phyloP scores from a whole-genome alignment of 2,113 vertebrate genomes.

The Etia nguti region DNA sequence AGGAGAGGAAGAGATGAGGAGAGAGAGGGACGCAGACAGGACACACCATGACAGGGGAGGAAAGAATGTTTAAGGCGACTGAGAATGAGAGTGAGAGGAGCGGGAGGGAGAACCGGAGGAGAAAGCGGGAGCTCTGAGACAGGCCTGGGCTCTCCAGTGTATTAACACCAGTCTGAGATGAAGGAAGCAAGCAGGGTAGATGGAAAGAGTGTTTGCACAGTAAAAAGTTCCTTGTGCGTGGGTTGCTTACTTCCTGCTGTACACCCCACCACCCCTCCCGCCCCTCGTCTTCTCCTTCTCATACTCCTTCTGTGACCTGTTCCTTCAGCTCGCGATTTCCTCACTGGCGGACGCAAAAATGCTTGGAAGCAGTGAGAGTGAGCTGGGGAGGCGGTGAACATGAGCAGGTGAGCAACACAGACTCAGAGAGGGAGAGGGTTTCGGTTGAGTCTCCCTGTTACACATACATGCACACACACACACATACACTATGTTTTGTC shows the following conservation, averaged over 20 bases:
- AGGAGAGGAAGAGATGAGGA: constrained; percentile 37
- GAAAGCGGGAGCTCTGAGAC: constrained; percentile 51
- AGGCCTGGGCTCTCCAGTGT: constrained; percentile 45
- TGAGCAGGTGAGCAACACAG: constrained; percentile 51
- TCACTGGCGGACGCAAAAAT: constrained; percentile 42
- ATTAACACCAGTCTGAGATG: constrained; percentile 73
- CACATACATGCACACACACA: neutral
- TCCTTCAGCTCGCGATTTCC: constrained; percentile 67
- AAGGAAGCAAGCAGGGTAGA: constrained; percentile 55
- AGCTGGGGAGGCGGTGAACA: neutral
- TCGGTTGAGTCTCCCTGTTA: neutral
- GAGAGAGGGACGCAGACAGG: constrained; percentile 68
- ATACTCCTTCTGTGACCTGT: constrained; percentile 61
- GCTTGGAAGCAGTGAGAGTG: constrained; percentile 6
- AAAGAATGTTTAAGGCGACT: constrained; percentile 77
- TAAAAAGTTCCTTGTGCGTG: constrained; percentile 75
- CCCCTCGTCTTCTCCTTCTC: constrained; percentile 32
- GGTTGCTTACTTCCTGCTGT: constrained; percentile 47
- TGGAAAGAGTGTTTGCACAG: constrained; percentile 73
- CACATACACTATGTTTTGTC: constrained; percentile 35
- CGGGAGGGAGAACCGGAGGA: constrained; percentile 31
- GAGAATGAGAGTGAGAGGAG: constrained; percentile 57
- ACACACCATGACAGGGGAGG: constrained; percentile 72
- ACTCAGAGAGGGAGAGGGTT: constrained; percentile 10
- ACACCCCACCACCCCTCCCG: neutral